These are phyloP conservation scores for Bombus difficillimus DNA, from an alignment of 1,140 invertebrate genomes.

Conservation along the genomic window DNA sequence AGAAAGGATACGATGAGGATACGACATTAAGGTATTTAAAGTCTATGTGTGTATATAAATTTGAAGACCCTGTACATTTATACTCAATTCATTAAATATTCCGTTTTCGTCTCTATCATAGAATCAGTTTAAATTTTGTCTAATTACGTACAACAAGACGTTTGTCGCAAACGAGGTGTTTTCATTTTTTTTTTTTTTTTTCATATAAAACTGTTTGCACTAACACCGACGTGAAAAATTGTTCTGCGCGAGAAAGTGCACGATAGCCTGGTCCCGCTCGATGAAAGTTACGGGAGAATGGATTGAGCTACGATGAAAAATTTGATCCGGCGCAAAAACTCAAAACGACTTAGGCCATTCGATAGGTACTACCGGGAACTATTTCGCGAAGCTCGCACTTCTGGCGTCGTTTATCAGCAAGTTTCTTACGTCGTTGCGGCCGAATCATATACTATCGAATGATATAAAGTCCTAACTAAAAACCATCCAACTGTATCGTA, in stretches of 20 bases:
- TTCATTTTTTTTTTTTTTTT: not conserved
- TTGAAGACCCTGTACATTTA: accelerated
- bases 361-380: slow-evolving; percentile 31
- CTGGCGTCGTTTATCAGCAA: slow-evolving; percentile 40
- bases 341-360: slow-evolving; percentile 48
- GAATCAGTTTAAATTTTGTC: too few relatives aligned
- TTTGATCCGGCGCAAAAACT: slow-evolving; percentile 57
- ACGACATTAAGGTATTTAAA: not conserved
- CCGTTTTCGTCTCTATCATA: too few relatives aligned
- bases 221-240: slow-evolving; percentile 54
- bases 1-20: too few relatives aligned
- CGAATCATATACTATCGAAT: not conserved
- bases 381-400: slow-evolving; percentile 31
- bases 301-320: slow-evolving; percentile 60
- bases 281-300: slow-evolving; percentile 67
- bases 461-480: not conserved
- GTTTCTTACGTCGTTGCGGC: slow-evolving; percentile 7
- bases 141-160: too few relatives aligned
- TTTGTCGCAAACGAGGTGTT: not conserved
- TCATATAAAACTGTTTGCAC: slow-evolving; percentile 17
- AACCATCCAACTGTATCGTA: not conserved
- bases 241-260: slow-evolving; percentile 60
- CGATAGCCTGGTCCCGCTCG: slow-evolving; percentile 57
- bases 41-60: not conserved
- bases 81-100: too few relatives aligned